These are phyloP conservation scores for Zaprionus camerounensis DNA, from an alignment of 1,140 invertebrate species.

Conservation along the genomic window DNA sequence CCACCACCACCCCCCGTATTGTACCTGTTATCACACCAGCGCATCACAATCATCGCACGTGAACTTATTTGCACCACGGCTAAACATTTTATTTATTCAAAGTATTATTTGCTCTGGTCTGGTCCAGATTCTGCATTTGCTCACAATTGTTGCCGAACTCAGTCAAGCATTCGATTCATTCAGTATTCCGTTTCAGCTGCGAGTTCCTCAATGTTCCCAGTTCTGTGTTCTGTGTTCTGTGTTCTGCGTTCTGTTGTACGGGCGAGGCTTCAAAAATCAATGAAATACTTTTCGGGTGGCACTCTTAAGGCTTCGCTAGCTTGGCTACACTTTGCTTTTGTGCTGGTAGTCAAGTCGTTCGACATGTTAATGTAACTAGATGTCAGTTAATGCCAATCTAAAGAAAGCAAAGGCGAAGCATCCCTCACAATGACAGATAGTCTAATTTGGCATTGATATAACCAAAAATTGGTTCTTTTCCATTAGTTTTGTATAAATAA, in stretches of 20 bases:
- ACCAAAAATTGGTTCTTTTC: background rate
- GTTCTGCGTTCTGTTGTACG: constrained; percentile 52
- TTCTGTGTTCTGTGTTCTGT: constrained; percentile 28
- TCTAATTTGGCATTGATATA: constrained; percentile 10
- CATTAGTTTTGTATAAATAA: background rate
- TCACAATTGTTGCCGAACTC: constrained; percentile 45
- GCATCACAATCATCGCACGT: constrained; percentile 56
- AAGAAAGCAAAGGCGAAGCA: background rate
- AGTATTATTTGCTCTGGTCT: constrained; percentile 60
- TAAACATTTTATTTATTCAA: constrained; percentile 62
- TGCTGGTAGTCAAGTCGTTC: constrained; percentile 67
- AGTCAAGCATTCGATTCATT: constrained; percentile 50
- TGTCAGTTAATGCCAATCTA: constrained; percentile 46
- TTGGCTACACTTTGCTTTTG: constrained; percentile 75
- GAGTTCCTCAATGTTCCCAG: constrained; percentile 14
- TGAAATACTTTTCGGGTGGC: constrained; percentile 83
- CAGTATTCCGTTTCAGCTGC: constrained; percentile 32
- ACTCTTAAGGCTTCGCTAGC: constrained; percentile 73
- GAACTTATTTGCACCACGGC: constrained; percentile 55
- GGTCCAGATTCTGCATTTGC: constrained; percentile 26
- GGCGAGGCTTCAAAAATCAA: constrained; percentile 79
- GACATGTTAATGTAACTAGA: constrained; percentile 64
- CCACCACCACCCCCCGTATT: constrained; percentile 11
- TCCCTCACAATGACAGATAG: constrained; percentile 12
- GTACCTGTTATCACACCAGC: constrained; percentile 68